Conservation (phyloP, 2,113 vertebrate species). For the Nesoenas mayeri region DNA sequence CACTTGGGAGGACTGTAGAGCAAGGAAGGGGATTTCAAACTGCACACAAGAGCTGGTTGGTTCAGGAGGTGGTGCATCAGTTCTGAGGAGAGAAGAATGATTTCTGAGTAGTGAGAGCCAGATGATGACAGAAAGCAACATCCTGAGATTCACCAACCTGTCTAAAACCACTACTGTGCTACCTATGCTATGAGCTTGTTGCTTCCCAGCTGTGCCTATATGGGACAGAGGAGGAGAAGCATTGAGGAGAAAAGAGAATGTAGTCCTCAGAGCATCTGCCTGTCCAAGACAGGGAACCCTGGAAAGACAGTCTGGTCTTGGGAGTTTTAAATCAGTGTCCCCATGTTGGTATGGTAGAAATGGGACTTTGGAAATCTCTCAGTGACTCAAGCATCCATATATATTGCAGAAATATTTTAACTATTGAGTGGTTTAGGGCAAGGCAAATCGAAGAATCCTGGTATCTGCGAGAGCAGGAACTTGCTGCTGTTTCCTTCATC, state of each 20-base stretch:
- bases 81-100: not conserved
- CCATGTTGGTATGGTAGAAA: not conserved
- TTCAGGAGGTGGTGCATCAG: not conserved
- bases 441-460: not conserved
- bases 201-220: not conserved
- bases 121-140: not conserved
- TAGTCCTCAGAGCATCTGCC: not conserved
- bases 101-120: not conserved
- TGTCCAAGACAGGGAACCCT: not conserved
- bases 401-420: not conserved
- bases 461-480: not conserved
- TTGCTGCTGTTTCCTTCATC: not conserved
- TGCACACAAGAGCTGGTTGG: not conserved
- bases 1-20: not conserved
- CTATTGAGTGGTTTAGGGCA: not conserved
- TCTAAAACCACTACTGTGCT: not conserved
- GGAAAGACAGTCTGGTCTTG: not conserved
- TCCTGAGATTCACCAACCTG: not conserved
- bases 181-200: not conserved
- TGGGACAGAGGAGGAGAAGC: not conserved
- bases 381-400: not conserved
- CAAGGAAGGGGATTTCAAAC: not conserved
- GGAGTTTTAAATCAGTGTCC: not conserved
- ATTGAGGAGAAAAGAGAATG: not conserved
- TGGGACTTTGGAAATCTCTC: not conserved